Evolutionary conservation across 1,140 invertebrate genomes (phyloP), one percentile per base, ranked within the genome.

Genomic region (Reticulitermes speratus): DNA sequence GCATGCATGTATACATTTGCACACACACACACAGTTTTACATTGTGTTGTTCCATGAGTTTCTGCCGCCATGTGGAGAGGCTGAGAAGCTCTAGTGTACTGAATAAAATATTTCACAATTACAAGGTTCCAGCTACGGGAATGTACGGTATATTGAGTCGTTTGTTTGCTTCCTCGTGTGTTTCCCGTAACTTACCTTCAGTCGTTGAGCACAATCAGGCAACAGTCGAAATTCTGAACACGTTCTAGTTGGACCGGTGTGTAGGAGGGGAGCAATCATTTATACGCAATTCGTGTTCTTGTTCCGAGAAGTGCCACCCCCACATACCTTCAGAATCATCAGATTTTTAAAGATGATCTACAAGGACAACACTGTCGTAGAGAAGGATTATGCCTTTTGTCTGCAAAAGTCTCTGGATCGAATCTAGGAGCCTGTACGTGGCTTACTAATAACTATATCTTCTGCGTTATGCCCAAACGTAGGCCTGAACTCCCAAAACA

Each of bases 201-300:
- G n/a, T 75, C 65, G n/a, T 75, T 75, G 65, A 30, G 65, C 65
- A 75, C 65, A 75, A 75, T 75, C 65, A 75, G n/a, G n/a, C 16
- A 75, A 75, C 25, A 25, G 25, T 75, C 7, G 65, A 75, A n/a
- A 75, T 75, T 75, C 65, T 75, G 65, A 30, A 30, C 65, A 75
- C 65, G 65, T 30, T 0, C 65, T n/a, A 75, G 21, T 65, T 65
- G 16, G 65, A 75, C 65, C 25, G 65, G 14, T 55, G 19, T 19
- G 52, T 7, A 23, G 7, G 25, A 5, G 25, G 65, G n/a, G 65
- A 75, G 14, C 65, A 75, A 75, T 75, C n/a, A 75, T 75, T 75
- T 75, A 30, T 75, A 30, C 65, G 65, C 65, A 75, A n/a, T 75
- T 75, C 65, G 65, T 75, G 25, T n/a, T 75, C 12, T 25, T 75